These are phyloP conservation scores for Grammomys dolichurus DNA, from an alignment of 2,113 vertebrate species.

Conservation along the genomic window DNA sequence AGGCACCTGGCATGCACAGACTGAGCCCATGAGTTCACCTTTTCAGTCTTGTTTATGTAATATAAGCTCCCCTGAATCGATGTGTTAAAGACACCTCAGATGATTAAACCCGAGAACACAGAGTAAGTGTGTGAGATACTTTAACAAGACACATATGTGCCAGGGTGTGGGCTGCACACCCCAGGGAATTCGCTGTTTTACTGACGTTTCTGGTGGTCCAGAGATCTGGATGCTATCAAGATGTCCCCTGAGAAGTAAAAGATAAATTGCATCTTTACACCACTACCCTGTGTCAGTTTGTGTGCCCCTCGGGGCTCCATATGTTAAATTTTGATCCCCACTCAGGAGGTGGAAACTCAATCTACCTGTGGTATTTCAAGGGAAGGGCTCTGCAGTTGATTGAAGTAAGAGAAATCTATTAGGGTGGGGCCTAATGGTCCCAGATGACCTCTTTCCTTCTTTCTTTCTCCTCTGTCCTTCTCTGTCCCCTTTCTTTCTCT, in stretches of 20 bases:
- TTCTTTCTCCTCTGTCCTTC: too few relatives aligned
- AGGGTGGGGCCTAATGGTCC: not conserved
- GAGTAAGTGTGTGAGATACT: not conserved
- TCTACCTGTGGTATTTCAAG: not conserved
- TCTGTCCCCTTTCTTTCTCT: too few relatives aligned
- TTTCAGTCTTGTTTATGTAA: not conserved
- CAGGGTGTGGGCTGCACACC: not conserved
- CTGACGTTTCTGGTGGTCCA: not conserved
- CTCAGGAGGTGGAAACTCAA: not conserved
- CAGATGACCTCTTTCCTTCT: too few relatives aligned
- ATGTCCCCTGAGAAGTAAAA: not conserved
- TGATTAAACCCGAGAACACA: not conserved
- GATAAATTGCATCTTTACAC: not conserved
- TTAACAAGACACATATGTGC: not conserved
- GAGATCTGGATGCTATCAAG: not conserved
- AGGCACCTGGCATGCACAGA: not conserved
- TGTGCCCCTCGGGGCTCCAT: not conserved
- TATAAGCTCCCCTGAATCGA: not conserved
- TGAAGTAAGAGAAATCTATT: not conserved
- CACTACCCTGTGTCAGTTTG: not conserved
- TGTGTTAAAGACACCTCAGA: not conserved
- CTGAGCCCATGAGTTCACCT: not conserved
- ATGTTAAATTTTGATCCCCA: not conserved
- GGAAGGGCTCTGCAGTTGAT: not conserved
- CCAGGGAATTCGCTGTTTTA: not conserved